phyloP scores from a whole-genome alignment of 2,888 invertebrate species.

The Sympetrum striolatum region DNA sequence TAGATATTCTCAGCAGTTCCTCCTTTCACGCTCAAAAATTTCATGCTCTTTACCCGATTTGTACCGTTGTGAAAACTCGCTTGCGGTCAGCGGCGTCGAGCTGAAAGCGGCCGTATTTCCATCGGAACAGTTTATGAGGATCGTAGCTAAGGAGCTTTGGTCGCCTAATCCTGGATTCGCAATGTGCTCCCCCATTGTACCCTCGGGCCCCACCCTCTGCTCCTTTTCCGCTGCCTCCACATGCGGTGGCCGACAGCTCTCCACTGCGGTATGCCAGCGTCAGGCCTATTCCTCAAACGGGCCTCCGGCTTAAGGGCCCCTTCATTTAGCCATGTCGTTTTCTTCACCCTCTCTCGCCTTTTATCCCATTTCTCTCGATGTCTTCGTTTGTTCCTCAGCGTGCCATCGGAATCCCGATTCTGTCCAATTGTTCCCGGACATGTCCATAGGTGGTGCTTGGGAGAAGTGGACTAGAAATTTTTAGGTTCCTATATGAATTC shows the following conservation, averaged over 20 bases:
- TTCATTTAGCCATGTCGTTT: neutral
- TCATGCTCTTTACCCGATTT: conserved; percentile 32
- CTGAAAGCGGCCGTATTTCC: conserved; percentile 13
- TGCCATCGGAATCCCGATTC: too few species aligned
- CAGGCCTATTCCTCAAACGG: neutral
- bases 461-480: too few species aligned
- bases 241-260: neutral
- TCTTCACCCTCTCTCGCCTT: neutral
- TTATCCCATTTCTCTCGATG: neutral
- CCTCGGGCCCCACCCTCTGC: neutral
- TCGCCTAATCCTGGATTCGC: conserved; percentile 19
- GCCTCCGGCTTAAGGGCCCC: neutral
- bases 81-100: conserved; percentile 1
- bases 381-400: neutral
- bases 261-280: conserved; percentile 22
- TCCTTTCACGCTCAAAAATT: conserved; percentile 17
- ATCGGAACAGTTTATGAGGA: conserved; percentile 33
- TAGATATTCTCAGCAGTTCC: neutral
- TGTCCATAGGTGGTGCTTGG: neutral
- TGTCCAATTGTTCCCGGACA: neutral
- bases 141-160: conserved; percentile 41
- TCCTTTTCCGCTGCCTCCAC: neutral
- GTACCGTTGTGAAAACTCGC: conserved; percentile 33
- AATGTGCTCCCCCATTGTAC: neutral
- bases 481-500: too few species aligned